Percentiles rank a stretch among this genome's conserved stretches.
Conservation (phyloP, 2,888 invertebrate genomes). For the Patella caerulea region DNA sequence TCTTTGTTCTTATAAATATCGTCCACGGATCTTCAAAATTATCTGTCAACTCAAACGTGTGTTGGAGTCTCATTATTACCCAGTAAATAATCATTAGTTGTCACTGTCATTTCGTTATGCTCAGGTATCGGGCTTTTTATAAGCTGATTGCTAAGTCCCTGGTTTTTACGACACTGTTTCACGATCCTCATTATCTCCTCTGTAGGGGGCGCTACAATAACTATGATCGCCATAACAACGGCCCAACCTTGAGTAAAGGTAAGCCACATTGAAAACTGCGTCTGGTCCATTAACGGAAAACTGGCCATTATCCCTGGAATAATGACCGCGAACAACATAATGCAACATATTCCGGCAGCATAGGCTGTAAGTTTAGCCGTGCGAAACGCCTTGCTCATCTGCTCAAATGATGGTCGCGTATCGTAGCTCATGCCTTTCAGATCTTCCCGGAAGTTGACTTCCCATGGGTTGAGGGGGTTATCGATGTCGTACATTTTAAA, state of each 20-base stretch:
- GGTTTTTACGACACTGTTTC: constrained; percentile 54
- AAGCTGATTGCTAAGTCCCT: constrained; percentile 29
- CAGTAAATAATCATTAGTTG: neutral
- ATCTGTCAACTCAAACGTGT: neutral
- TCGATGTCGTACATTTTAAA: constrained; percentile 65
- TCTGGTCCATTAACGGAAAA: constrained; percentile 57
- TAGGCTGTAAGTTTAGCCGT: constrained; percentile 59
- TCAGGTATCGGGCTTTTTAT: constrained; percentile 23
- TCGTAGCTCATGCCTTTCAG: constrained; percentile 56
- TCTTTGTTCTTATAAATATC: too few relatives aligned
- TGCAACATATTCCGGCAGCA: constrained; percentile 54
- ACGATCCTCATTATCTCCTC: constrained; percentile 60
- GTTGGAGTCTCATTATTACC: neutral
- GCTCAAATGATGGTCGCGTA: constrained; percentile 58
- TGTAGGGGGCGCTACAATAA: constrained; percentile 60
- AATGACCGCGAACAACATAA: constrained; percentile 53
- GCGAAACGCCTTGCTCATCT: constrained; percentile 59
- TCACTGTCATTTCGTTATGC: constrained; percentile 3
- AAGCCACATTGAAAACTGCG: constrained; percentile 61
- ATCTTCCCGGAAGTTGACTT: constrained; percentile 59
- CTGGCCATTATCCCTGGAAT: constrained; percentile 63
- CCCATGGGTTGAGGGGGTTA: constrained; percentile 65
- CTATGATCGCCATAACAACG: constrained; percentile 62
- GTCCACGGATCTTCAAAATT: neutral
- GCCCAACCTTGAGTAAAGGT: constrained; percentile 62